A percentile compares a stretch with the other conserved stretches of the same genome.
These are phyloP conservation scores for Piliocolobus tephrosceles DNA, from an alignment of 2,113 vertebrate species.

Conservation along the genomic window DNA sequence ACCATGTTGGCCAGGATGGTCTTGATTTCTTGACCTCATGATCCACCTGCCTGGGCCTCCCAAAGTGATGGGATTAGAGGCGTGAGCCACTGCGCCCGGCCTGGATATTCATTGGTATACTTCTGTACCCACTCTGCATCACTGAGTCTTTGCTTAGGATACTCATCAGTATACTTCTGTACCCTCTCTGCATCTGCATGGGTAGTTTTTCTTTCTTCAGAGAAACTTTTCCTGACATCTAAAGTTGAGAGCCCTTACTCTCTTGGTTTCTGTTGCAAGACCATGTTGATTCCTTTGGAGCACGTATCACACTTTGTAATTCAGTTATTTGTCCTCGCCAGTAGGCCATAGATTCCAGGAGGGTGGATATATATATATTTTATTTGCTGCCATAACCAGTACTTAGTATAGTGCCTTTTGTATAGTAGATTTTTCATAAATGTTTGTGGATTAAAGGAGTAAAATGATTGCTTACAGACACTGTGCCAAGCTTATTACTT, in stretches of 20 bases:
- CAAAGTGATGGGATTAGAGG: no score
- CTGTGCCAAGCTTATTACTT: constrained; percentile 10
- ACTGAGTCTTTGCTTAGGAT: not conserved
- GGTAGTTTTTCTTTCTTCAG: not conserved
- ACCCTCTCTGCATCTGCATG: rapidly evolving
- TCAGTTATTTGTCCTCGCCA: not conserved
- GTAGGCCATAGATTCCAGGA: not conserved
- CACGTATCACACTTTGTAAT: not conserved
- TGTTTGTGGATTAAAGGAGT: constrained; percentile 27
- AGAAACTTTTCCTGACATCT: not conserved
- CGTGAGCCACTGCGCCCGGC: no score
- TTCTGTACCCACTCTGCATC: no score
- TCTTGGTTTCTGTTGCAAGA: not conserved
- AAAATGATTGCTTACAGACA: not conserved
- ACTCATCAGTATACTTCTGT: not conserved
- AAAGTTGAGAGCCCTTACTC: not conserved
- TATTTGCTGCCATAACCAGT: not conserved
- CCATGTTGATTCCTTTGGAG: not conserved
- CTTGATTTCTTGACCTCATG: no score
- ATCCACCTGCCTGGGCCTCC: no score
- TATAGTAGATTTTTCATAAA: not conserved
- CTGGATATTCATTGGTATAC: no score
- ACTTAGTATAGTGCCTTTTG: not conserved
- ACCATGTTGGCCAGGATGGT: no score
- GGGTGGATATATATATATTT: not conserved